Evolutionary conservation across 2,113 vertebrate genomes (phyloP).

Genomic region (Istiophorus platypterus): DNA sequence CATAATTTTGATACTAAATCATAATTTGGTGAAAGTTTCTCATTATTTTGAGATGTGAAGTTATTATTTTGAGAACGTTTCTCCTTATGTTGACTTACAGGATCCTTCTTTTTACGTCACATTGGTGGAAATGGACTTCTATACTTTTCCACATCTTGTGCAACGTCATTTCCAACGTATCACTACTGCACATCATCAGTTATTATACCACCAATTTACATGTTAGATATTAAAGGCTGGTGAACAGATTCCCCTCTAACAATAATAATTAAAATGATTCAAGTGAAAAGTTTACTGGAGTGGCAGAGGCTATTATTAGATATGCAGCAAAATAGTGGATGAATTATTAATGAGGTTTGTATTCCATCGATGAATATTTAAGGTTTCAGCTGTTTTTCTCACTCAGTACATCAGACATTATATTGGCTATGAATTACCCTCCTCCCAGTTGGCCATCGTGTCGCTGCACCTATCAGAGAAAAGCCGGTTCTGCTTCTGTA

Average conservation of each 20-base stretch:
- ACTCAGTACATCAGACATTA: slow-evolving; percentile 33
- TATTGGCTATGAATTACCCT: slow-evolving; percentile 25
- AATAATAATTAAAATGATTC: slow-evolving; percentile 3
- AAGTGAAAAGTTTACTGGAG: not conserved
- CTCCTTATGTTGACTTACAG: too few relatives aligned
- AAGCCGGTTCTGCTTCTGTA: slow-evolving; percentile 22
- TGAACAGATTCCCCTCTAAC: not conserved
- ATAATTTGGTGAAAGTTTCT: too few relatives aligned
- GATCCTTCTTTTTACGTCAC: too few relatives aligned
- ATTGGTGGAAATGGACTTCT: too few relatives aligned
- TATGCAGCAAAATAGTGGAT: slow-evolving; percentile 23
- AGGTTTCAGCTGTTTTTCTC: slow-evolving; percentile 39
- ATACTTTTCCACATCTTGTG: not conserved
- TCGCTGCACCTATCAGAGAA: slow-evolving; percentile 23
- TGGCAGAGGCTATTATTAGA: slow-evolving; percentile 22
- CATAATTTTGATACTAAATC: too few relatives aligned
- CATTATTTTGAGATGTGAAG: too few relatives aligned
- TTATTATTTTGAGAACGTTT: too few relatives aligned
- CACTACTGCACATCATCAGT: not conserved
- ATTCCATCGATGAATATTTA: slow-evolving; percentile 56
- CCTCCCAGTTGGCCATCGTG: slow-evolving; percentile 29
- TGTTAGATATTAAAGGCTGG: not conserved
- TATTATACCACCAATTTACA: not conserved
- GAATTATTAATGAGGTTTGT: slow-evolving; percentile 47
- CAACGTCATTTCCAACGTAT: not conserved